Conservation (phyloP, 2,888 invertebrate genomes). For the Polyommatus icarus region DNA sequence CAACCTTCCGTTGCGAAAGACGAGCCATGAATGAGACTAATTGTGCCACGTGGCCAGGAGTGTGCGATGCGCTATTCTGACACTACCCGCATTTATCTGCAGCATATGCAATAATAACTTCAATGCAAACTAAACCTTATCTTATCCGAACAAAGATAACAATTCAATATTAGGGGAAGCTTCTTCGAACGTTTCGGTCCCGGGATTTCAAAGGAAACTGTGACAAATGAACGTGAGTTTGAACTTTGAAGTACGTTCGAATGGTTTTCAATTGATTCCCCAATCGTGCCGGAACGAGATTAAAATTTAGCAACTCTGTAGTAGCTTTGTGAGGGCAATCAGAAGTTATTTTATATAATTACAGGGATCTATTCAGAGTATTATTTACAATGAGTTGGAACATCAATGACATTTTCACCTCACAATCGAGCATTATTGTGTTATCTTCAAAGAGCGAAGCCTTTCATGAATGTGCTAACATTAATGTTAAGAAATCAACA, state of each 20-base stretch:
- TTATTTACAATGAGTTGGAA: conserved; percentile 14
- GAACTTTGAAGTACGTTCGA: conserved; percentile 60
- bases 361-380: conserved; percentile 29
- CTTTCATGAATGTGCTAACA: background rate
- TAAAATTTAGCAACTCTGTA: conserved; percentile 45
- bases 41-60: conserved; percentile 68
- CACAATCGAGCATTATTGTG: background rate
- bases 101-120: conserved; percentile 27
- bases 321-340: conserved; percentile 36
- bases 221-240: conserved; percentile 69
- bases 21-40: conserved; percentile 67
- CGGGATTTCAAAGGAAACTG: conserved; percentile 51
- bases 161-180: conserved; percentile 28
- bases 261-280: conserved; percentile 53
- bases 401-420: conserved; percentile 5
- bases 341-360: conserved; percentile 35
- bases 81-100: conserved; percentile 39
- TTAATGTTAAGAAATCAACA: no score
- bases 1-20: conserved; percentile 50
- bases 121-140: conserved; percentile 37
- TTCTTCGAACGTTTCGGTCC: conserved; percentile 34
- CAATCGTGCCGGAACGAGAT: conserved; percentile 50
- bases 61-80: conserved; percentile 50
- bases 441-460: background rate
- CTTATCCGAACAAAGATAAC: background rate